Evolutionary conservation across 2,888 invertebrate species (phyloP), one percentile per base, ranked within the genome.

Genomic region (Leptinotarsa haldemani): DNA sequence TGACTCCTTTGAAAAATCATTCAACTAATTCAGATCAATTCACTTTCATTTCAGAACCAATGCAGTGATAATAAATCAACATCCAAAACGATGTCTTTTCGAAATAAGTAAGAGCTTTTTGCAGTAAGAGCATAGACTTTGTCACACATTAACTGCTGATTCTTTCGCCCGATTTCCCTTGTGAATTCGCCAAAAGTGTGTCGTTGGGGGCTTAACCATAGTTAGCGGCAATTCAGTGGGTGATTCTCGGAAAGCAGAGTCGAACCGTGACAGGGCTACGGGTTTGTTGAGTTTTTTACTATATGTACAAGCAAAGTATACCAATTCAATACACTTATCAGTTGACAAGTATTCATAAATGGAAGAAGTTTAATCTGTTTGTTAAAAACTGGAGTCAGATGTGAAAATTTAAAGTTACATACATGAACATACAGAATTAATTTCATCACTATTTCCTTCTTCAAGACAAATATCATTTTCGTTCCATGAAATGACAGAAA

Each of bases 211-310:
- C 76, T 78, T 74, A 78, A 76, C 78, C 76, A 70, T 77, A 78
- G 78, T 78, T 78, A 78, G 78, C 77, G 74, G 77, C 77, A 79
- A 79, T 80, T 79, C 78, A 79, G 78, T 71, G 65, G 73, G 71
- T 71, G 71, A 78, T 76, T 76, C 77, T 69, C 73, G 15, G 18
- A n/a, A 61, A 74, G 76, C 82, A 79, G 81, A 77, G 77, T 77
- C 80, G 80, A 76, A 80, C 78, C 78, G 9, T 56, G 53, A 30
- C 40, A 4, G 1, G 20, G 52, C 9, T 40, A 12, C 16, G 18
- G 3, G 50, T 50, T 13, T 3, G 50, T 15, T 50, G 50, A 40
- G 9, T 40, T 40, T 40, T 40, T 40, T 40, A 40, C 9, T 9
- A 40, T 40, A 40, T 2, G 9, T 7, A 30, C 30, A 30, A 1